Percentiles rank a stretch among this genome's conserved stretches.
phyloP scores from a whole-genome alignment of 2,113 vertebrate species.

The Amblyornis subalaris region DNA sequence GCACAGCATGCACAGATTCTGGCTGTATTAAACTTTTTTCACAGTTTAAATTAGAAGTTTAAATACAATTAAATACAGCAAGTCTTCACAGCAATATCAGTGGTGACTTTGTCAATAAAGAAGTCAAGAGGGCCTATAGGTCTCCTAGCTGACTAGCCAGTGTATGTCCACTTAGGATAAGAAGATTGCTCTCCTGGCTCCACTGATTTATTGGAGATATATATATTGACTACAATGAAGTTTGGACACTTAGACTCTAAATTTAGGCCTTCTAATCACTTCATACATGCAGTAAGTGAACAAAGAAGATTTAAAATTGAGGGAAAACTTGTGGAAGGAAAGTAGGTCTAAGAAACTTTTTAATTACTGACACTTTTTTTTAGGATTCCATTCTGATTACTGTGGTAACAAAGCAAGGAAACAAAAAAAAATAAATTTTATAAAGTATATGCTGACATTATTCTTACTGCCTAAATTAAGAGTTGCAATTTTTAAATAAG shows the following conservation, averaged over 20 bases:
- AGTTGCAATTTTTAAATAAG: neutral
- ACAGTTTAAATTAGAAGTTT: neutral
- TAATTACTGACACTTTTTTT: neutral
- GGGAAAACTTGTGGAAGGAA: neutral
- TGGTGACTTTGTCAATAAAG: neutral
- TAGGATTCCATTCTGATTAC: neutral
- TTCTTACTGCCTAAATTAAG: neutral
- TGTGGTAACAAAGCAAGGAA: neutral
- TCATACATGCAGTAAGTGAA: neutral
- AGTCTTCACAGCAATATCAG: neutral
- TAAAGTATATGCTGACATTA: neutral
- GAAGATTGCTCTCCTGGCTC: neutral
- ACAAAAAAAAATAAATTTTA: neutral
- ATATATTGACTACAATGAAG: neutral
- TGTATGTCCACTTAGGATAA: neutral
- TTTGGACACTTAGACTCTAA: neutral
- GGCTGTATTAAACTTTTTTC: neutral
- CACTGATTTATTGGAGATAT: neutral
- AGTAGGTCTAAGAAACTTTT: neutral
- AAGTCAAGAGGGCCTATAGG: neutral
- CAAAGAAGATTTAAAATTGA: neutral
- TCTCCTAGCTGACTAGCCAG: neutral
- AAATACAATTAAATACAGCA: neutral
- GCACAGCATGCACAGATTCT: neutral
- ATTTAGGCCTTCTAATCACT: neutral